A percentile compares a stretch with the other conserved stretches of the same genome.
These are phyloP conservation scores for Silurus meridionalis DNA, from an alignment of 2,113 vertebrate genomes.

Conservation along the genomic window DNA sequence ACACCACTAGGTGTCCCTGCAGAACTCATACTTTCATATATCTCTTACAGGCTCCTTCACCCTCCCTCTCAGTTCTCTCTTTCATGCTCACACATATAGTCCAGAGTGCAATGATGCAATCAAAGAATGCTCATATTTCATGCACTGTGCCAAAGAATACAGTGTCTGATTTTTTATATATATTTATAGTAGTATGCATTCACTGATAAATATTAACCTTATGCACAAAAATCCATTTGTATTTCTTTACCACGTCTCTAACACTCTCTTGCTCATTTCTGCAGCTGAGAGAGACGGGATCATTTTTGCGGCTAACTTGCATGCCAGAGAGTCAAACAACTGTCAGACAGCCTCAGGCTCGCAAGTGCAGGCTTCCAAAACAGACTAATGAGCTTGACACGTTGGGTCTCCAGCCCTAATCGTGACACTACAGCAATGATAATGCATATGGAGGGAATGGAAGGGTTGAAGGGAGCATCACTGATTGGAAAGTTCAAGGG, in stretches of 20 bases:
- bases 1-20: slow-evolving; percentile 54
- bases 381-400: slow-evolving; percentile 17
- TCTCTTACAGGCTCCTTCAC: not conserved
- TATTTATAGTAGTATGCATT: not conserved
- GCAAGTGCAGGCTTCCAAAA: not conserved
- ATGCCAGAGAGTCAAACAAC: not conserved
- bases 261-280: not conserved
- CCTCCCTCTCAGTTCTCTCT: not conserved
- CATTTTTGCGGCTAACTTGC: not conserved
- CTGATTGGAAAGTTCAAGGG: not conserved
- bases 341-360: not conserved
- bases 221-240: not conserved
- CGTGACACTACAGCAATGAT: slow-evolving; percentile 14
- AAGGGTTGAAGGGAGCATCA: slow-evolving; percentile 3
- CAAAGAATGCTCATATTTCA: not conserved
- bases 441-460: slow-evolving; percentile 32
- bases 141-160: not conserved
- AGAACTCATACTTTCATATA: slow-evolving; percentile 17
- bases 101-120: not conserved
- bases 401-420: slow-evolving; percentile 8
- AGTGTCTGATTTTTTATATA: not conserved
- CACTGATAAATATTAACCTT: not conserved
- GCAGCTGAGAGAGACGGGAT: not conserved
- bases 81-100: not conserved
- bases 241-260: not conserved